A percentile compares a stretch with the other conserved stretches of the same genome.
phyloP scores from a whole-genome alignment of 2,888 invertebrate species.

The Gryllus longicercus region DNA sequence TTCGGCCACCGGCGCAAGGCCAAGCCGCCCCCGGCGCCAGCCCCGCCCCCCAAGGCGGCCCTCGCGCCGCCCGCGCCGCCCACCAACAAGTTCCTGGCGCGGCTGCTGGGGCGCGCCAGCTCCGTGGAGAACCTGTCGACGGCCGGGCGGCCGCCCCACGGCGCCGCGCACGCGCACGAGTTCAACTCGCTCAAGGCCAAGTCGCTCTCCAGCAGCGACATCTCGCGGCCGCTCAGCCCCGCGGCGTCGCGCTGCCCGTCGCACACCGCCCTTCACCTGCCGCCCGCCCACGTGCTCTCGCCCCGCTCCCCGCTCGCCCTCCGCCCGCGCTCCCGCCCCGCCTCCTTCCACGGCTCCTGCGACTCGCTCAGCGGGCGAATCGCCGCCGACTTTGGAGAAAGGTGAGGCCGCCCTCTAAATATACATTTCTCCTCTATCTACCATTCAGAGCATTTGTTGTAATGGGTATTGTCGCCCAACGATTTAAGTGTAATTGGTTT shows the following conservation, averaged over 20 bases:
- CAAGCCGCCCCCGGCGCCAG: constrained; percentile 30
- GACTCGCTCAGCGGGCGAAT: constrained; percentile 41
- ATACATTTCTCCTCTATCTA: too few relatives aligned
- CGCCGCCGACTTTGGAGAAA: constrained; percentile 36
- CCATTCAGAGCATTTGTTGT: too few relatives aligned
- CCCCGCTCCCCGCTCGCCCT: background rate
- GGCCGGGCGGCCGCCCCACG: constrained; percentile 19
- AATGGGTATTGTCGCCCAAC: too few relatives aligned
- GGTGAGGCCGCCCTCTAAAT: background rate
- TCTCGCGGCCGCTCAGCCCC: constrained; percentile 48
- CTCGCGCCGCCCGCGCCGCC: constrained; percentile 47
- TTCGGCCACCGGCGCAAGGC: constrained; percentile 44
- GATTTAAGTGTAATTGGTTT: too few relatives aligned
- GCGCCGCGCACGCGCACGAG: constrained; percentile 31
- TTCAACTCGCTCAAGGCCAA: constrained; percentile 44
- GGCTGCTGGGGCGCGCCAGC: constrained; percentile 49
- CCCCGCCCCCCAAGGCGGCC: constrained; percentile 45
- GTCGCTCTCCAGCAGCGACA: constrained; percentile 48
- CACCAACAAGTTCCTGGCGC: constrained; percentile 52
- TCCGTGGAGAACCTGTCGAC: constrained; percentile 52
- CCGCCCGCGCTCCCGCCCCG: constrained; percentile 36
- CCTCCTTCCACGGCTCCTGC: constrained; percentile 44
- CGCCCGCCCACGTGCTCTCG: background rate
- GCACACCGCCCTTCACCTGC: background rate
- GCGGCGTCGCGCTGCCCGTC: constrained; percentile 28